phyloP scores from a whole-genome alignment of 2,797 vertebrate genomes.

The Eurystomus glaucurus region DNA sequence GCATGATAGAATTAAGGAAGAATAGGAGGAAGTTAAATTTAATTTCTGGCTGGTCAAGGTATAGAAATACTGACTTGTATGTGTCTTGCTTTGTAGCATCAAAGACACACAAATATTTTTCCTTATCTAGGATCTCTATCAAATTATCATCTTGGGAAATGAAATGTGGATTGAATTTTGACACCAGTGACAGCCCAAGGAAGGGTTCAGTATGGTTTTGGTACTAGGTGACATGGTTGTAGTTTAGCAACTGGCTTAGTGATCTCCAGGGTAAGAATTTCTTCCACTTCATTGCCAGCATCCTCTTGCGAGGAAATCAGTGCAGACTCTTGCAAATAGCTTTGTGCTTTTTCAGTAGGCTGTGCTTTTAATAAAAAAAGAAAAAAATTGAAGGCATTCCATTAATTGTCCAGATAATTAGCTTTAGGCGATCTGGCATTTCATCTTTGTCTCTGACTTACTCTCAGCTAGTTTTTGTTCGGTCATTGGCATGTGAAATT shows the following conservation, averaged over 20 bases:
- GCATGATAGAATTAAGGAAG: neutral
- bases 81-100: neutral
- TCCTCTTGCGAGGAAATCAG: conserved; percentile 75
- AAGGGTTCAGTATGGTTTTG: neutral
- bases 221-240: neutral
- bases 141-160: neutral
- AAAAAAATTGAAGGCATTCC: conserved; percentile 76
- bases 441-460: conserved; percentile 77
- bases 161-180: conserved; percentile 1
- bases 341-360: conserved; percentile 74
- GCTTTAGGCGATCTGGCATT: conserved; percentile 78
- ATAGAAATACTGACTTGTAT: neutral
- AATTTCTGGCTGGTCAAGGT: neutral
- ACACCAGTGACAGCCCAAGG: neutral
- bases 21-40: neutral
- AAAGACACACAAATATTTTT: neutral
- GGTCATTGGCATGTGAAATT: neutral
- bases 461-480: conserved; percentile 60
- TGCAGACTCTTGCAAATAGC: conserved; percentile 72
- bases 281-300: conserved; percentile 71
- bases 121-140: neutral
- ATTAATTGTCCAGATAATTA: conserved; percentile 83
- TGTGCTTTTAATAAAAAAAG: conserved; percentile 76
- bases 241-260: conserved; percentile 44
- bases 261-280: conserved; percentile 49